Percentiles rank a stretch among this genome's conserved stretches.
Conservation (phyloP, 2,113 vertebrate species). For the Sphaerodactylus townsendi region DNA sequence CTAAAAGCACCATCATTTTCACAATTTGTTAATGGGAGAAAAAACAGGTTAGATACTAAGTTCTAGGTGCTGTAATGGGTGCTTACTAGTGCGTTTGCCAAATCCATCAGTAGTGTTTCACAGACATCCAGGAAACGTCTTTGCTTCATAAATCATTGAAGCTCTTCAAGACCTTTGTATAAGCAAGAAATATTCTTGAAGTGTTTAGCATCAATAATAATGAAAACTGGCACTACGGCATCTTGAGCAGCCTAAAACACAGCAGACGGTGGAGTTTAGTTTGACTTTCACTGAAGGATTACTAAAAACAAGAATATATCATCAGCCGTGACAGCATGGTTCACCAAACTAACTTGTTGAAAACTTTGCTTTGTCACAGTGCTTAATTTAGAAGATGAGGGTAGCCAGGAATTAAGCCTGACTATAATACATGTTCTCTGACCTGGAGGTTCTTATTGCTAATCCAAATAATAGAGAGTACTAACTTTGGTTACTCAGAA, state of each 20-base stretch:
- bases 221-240: constrained; percentile 70
- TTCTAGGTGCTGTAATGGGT: constrained; percentile 68
- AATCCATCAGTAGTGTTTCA: constrained; percentile 61
- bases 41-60: constrained; percentile 63
- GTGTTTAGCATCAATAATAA: constrained; percentile 77
- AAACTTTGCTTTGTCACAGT: constrained; percentile 63
- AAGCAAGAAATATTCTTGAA: constrained; percentile 74
- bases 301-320: constrained; percentile 71
- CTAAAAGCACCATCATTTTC: constrained; percentile 73
- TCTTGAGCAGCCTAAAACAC: constrained; percentile 70
- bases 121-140: constrained; percentile 67
- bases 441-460: neutral
- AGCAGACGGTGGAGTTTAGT: constrained; percentile 41
- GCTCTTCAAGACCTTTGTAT: constrained; percentile 65
- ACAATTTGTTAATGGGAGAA: constrained; percentile 71
- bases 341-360: constrained; percentile 64
- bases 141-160: constrained; percentile 78
- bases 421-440: neutral
- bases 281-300: constrained; percentile 67
- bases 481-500: neutral
- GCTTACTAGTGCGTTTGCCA: constrained; percentile 55
- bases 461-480: neutral
- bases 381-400: constrained; percentile 59
- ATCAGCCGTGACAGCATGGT: constrained; percentile 64
- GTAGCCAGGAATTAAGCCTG: neutral